These are phyloP conservation scores for Subanguina moxae DNA, from an alignment of 1,140 invertebrate genomes.

Conservation along the genomic window DNA sequence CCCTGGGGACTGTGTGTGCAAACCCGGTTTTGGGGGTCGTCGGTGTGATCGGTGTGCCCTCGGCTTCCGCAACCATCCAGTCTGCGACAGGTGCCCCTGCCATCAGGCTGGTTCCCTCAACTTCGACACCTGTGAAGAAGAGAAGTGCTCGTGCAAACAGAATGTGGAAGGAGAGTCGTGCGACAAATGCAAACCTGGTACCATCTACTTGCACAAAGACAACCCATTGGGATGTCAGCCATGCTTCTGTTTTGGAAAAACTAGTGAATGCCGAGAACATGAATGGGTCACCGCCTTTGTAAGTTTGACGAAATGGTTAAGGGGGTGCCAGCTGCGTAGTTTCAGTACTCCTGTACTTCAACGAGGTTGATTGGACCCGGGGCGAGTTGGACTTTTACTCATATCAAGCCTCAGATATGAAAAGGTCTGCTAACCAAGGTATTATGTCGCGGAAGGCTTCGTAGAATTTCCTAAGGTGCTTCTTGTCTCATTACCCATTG, in stretches of 20 bases:
- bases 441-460: too few species aligned
- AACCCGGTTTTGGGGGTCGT: conserved; percentile 73
- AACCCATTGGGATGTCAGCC: conserved; percentile 77
- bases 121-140: conserved; percentile 71
- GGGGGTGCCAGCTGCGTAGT: too few species aligned
- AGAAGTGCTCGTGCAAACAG: conserved; percentile 75
- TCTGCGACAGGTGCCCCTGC: conserved; percentile 77
- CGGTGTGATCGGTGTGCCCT: conserved; percentile 78
- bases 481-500: too few species aligned
- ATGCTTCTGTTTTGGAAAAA: conserved; percentile 88
- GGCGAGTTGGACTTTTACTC: too few species aligned
- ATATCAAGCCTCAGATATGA: too few species aligned
- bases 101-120: conserved; percentile 70
- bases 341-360: too few species aligned
- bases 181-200: conserved; percentile 72
- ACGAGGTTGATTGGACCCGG: too few species aligned
- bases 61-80: conserved; percentile 75
- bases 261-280: conserved; percentile 68
- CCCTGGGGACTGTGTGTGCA: conserved; percentile 76
- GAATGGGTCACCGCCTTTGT: conserved; percentile 66
- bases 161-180: conserved; percentile 57
- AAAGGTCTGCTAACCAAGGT: too few species aligned
- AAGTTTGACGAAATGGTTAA: conserved; percentile 14
- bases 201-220: conserved; percentile 72
- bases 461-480: too few species aligned